These are phyloP conservation scores for Phengaris alcon DNA, from an alignment of 2,888 invertebrate genomes.

Conservation along the genomic window DNA sequence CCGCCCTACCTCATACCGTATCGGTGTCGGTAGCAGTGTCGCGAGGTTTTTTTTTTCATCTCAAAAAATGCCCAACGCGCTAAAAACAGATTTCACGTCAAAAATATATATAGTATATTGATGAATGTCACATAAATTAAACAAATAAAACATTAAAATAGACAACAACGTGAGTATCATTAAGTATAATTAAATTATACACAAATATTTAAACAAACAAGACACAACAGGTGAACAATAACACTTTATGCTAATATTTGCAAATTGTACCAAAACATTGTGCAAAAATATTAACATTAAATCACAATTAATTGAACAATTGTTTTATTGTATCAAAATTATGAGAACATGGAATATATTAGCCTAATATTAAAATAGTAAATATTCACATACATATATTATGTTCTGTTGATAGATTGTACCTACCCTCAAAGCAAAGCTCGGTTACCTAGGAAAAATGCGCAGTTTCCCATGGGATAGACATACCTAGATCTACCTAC, in stretches of 20 bases:
- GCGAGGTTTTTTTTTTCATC: no score
- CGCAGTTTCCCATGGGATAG: no score
- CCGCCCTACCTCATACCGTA: no score
- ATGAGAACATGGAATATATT: not conserved
- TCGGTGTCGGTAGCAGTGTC: no score
- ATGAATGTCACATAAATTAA: not conserved
- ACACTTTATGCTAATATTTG: conserved; percentile 19
- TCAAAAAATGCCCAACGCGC: no score
- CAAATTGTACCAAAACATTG: conserved; percentile 16
- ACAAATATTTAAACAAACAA: conserved; percentile 16
- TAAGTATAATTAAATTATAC: conserved; percentile 12
- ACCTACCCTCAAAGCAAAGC: no score
- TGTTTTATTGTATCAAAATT: conserved; percentile 3
- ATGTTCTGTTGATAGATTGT: no score
- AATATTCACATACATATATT: not conserved
- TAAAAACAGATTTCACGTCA: no score
- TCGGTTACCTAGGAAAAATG: no score
- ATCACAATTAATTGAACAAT: conserved; percentile 18
- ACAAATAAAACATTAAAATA: conserved; percentile 1
- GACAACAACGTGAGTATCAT: conserved; percentile 13
- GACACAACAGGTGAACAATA: conserved; percentile 18
- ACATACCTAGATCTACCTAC: no score
- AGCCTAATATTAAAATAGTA: not conserved
- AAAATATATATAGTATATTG: not conserved
- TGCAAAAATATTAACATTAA: conserved; percentile 16